Percentiles rank a stretch among this genome's conserved stretches.
These are phyloP conservation scores for Scaptomyza flava DNA, from an alignment of 2,888 invertebrate genomes.

Conservation along the genomic window DNA sequence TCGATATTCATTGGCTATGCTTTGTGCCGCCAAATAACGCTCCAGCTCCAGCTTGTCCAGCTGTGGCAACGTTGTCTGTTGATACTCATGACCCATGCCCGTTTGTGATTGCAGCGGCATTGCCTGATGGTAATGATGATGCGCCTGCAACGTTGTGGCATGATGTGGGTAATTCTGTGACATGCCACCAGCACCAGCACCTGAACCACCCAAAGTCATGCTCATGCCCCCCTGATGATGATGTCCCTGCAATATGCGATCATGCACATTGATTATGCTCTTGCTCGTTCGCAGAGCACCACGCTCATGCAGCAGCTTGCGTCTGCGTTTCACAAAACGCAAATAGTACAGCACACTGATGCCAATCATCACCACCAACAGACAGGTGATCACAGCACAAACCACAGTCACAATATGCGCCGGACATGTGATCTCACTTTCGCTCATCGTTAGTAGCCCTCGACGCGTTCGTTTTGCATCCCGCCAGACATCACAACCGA, in stretches of 20 bases:
- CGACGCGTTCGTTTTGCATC: slow-evolving; percentile 79
- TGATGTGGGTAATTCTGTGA: slow-evolving; percentile 77
- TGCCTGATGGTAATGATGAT: slow-evolving; percentile 79
- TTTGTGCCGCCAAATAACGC: slow-evolving; percentile 84
- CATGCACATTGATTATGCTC: slow-evolving; percentile 84
- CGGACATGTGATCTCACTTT: slow-evolving; percentile 84
- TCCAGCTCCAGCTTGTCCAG: slow-evolving; percentile 84
- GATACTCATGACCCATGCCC: slow-evolving; percentile 61
- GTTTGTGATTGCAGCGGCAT: slow-evolving; percentile 67
- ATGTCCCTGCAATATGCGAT: slow-evolving; percentile 82
- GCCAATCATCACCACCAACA: slow-evolving; percentile 83
- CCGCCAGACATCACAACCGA: slow-evolving; percentile 83
- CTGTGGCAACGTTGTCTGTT: slow-evolving; percentile 79
- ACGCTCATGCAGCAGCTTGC: slow-evolving; percentile 83
- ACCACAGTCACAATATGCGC: slow-evolving; percentile 85
- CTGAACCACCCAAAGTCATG: slow-evolving; percentile 60
- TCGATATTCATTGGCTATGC: slow-evolving; percentile 84
- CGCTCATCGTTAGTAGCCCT: slow-evolving; percentile 82
- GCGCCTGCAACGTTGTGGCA: slow-evolving; percentile 75
- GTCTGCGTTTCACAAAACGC: slow-evolving; percentile 82
- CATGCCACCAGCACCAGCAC: slow-evolving; percentile 52
- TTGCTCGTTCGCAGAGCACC: slow-evolving; percentile 81
- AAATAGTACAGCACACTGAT: slow-evolving; percentile 83
- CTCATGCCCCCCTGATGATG: slow-evolving; percentile 81
- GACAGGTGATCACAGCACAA: slow-evolving; percentile 83